Conservation (phyloP, 2,797 vertebrate species). For the Vespertilio murinus region DNA sequence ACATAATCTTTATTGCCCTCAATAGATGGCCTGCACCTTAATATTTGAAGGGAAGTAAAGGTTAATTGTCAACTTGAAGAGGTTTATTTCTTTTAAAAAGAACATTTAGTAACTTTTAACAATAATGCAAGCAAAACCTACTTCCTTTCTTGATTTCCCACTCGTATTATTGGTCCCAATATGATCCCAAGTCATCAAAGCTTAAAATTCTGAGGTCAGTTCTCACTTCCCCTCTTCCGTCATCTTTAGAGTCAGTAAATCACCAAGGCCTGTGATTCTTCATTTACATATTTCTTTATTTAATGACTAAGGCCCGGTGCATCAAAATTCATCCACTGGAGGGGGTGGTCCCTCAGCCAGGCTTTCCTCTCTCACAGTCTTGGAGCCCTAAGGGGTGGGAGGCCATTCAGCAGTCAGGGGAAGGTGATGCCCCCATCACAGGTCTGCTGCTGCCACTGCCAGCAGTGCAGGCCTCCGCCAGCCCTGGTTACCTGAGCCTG, state of each 20-base stretch:
- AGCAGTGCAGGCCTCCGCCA: no score
- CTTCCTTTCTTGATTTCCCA: background rate
- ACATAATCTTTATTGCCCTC: background rate
- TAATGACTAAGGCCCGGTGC: background rate
- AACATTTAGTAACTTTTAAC: background rate
- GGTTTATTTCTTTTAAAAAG: background rate
- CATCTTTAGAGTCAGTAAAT: background rate
- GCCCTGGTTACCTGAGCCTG: no score
- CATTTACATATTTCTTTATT: background rate
- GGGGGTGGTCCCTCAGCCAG: no score
- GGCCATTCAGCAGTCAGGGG: rapidly evolving
- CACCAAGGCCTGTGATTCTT: background rate
- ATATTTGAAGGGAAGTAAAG: conserved; percentile 22
- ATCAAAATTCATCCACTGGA: no score
- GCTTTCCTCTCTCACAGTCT: no score
- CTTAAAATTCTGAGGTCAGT: background rate
- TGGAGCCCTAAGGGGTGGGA: no score
- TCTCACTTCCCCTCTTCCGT: background rate
- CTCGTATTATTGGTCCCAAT: background rate
- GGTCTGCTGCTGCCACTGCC: no score
- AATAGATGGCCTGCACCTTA: background rate
- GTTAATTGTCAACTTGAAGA: conserved; percentile 24
- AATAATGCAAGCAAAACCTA: background rate
- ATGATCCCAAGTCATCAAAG: background rate
- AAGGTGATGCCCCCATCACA: no score